Evolutionary conservation across 2,113 vertebrate species (phyloP).

Genomic region (Rissa tridactyla): DNA sequence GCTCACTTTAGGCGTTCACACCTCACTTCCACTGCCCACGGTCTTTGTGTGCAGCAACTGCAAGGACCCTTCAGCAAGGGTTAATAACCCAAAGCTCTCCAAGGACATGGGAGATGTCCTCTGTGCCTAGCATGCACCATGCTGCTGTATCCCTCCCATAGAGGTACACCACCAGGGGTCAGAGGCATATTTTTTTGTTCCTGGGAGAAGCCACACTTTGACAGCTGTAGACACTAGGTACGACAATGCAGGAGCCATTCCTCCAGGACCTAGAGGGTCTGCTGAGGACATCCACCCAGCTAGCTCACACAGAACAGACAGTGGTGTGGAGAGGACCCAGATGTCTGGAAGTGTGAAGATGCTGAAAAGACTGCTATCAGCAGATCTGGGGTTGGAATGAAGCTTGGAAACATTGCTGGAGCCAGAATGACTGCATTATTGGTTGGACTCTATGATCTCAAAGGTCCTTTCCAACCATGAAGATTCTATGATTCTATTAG

Average conservation of each 20-base stretch:
- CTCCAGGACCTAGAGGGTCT: not conserved
- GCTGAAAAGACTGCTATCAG: not conserved
- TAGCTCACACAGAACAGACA: not conserved
- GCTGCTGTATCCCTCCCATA: not conserved
- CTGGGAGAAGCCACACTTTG: not conserved
- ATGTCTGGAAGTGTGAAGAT: not conserved
- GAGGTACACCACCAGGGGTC: not conserved
- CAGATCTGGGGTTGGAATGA: not conserved
- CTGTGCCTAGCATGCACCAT: not conserved
- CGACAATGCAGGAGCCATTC: not conserved
- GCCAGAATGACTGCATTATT: not conserved
- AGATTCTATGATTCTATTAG: too few relatives aligned
- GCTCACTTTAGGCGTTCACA: not conserved
- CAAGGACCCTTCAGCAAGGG: not conserved
- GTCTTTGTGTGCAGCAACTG: not conserved
- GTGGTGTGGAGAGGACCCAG: not conserved
- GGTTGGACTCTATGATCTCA: too few relatives aligned
- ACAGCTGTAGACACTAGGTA: not conserved
- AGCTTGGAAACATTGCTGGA: not conserved
- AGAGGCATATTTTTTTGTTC: not conserved
- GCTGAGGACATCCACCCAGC: not conserved
- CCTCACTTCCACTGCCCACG: rapidly evolving
- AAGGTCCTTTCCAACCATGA: too few relatives aligned
- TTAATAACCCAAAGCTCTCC: not conserved
- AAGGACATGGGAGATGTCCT: rapidly evolving